Percentiles rank a stretch among this genome's conserved stretches.
Conservation (phyloP, 2,888 invertebrate genomes). For the Elegia similella region DNA sequence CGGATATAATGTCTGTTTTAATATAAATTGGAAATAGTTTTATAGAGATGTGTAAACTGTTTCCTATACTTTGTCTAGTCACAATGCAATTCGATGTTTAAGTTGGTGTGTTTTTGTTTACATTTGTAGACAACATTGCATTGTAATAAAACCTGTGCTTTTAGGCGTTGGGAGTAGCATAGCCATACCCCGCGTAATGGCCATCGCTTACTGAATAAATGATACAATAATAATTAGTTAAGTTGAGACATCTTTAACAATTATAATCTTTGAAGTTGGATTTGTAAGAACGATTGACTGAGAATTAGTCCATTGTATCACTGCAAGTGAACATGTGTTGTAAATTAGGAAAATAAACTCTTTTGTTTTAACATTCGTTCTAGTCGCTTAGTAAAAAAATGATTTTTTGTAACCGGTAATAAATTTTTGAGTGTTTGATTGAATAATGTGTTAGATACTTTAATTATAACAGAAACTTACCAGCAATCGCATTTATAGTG, state of each 20-base stretch:
- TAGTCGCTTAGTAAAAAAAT: constrained; percentile 7
- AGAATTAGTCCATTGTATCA: constrained; percentile 12
- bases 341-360: constrained; percentile 3
- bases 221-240: constrained; percentile 15
- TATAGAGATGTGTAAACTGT: constrained; percentile 49
- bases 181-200: constrained; percentile 40
- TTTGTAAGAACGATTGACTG: constrained; percentile 13
- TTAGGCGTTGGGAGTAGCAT: constrained; percentile 48
- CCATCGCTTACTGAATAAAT: constrained; percentile 30
- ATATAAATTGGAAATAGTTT: constrained; percentile 44
- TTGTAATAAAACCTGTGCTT: constrained; percentile 54
- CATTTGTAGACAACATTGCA: constrained; percentile 39
- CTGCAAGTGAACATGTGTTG: constrained; percentile 14
- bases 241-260: constrained; percentile 8
- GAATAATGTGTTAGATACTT: constrained; percentile 9
- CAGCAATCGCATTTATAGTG: constrained; percentile 10
- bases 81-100: constrained; percentile 31
- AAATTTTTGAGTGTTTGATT: constrained; percentile 9
- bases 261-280: constrained; percentile 3
- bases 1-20: constrained; percentile 43
- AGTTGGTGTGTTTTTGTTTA: constrained; percentile 21
- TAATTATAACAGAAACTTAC: neutral
- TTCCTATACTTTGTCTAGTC: constrained; percentile 48
- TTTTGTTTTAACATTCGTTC: constrained; percentile 10
- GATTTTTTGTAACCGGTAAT: constrained; percentile 2